Evolutionary conservation across 1,140 invertebrate species (phyloP).

Genomic region (Diorhabda carinulata): DNA sequence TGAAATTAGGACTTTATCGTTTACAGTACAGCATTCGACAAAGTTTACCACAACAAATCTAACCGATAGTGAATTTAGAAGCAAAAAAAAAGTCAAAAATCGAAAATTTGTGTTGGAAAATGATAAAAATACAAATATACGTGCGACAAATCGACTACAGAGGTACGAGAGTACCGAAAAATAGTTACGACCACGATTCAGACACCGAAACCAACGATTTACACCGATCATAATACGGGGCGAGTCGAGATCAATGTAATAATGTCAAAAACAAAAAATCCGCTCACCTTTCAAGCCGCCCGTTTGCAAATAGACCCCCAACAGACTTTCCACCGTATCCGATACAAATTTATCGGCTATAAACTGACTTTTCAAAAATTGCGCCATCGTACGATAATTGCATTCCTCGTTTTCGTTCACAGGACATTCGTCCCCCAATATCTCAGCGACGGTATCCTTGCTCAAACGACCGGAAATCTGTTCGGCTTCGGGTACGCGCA

Average conservation of each 20-base stretch:
- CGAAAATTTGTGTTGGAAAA: no score
- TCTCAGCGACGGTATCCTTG: constrained; percentile 14
- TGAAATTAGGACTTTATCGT: no score
- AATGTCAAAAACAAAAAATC: neutral
- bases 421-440: constrained; percentile 29
- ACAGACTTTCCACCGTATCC: constrained; percentile 79
- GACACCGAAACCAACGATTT: no score
- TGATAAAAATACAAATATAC: no score
- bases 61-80: no score
- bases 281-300: constrained; percentile 51
- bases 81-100: no score
- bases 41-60: no score
- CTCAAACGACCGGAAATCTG: constrained; percentile 47
- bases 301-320: constrained; percentile 71
- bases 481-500: constrained; percentile 48
- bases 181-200: no score
- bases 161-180: no score
- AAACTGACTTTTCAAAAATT: constrained; percentile 50
- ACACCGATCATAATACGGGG: no score
- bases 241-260: neutral
- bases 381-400: constrained; percentile 30
- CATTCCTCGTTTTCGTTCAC: constrained; percentile 33
- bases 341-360: constrained; percentile 66
- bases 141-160: no score
- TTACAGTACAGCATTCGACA: no score